These are phyloP conservation scores for Numida meleagris DNA, from an alignment of 2,113 vertebrate species.

Conservation along the genomic window DNA sequence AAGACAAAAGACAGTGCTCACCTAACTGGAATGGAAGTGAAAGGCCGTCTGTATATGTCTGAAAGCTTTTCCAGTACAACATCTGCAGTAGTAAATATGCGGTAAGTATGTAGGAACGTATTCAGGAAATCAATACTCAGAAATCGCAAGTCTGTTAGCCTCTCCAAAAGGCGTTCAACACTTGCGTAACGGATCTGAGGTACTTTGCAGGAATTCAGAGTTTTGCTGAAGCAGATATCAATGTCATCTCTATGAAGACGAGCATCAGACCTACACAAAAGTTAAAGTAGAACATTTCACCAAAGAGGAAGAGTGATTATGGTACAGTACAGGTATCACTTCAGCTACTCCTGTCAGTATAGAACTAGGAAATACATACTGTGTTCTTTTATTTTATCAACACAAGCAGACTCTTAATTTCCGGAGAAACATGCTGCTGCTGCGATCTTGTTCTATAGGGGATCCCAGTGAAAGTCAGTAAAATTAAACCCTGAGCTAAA, in stretches of 20 bases:
- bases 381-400: neutral
- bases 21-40: slow-evolving; percentile 96
- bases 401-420: neutral
- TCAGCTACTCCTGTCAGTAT: neutral
- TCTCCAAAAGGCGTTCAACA: slow-evolving; percentile 93
- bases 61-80: slow-evolving; percentile 95
- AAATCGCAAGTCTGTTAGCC: slow-evolving; percentile 95
- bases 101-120: slow-evolving; percentile 98
- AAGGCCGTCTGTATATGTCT: slow-evolving; percentile 95
- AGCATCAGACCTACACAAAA: slow-evolving; percentile 87
- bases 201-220: slow-evolving; percentile 99
- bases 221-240: slow-evolving; percentile 99
- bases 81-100: slow-evolving; percentile 91
- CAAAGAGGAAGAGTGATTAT: neutral
- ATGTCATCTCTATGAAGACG: slow-evolving; percentile 96
- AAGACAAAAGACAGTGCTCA: neutral
- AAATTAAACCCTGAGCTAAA: neutral
- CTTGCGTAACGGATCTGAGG: slow-evolving; percentile 98
- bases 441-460: neutral
- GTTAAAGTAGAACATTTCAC: neutral
- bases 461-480: neutral
- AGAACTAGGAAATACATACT: neutral
- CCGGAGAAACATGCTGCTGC: neutral
- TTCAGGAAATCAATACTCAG: slow-evolving; percentile 99
- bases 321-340: neutral